Percentiles rank a stretch among this genome's conserved stretches.
phyloP scores from a whole-genome alignment of 2,113 vertebrate genomes.

The Rhadina sibilatrix region DNA sequence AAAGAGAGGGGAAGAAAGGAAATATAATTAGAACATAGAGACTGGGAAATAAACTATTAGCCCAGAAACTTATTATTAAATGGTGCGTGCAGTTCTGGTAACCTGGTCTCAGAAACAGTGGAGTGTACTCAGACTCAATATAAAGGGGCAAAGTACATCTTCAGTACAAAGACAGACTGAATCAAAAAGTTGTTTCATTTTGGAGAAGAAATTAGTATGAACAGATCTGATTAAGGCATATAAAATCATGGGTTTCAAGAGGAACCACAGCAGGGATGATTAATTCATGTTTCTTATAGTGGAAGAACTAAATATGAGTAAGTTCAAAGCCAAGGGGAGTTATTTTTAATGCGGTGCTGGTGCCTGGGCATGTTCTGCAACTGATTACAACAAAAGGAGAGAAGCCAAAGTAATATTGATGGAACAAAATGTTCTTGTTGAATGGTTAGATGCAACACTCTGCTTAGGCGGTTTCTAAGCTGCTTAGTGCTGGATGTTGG shows the following conservation, averaged over 20 bases:
- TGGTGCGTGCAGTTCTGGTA: background rate
- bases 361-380: background rate
- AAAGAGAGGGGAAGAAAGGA: rapidly evolving
- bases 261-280: background rate
- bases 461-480: background rate
- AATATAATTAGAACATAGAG: background rate
- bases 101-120: background rate
- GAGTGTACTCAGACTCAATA: background rate
- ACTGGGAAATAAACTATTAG: background rate
- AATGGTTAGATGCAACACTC: background rate
- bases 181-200: background rate
- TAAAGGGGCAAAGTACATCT: background rate
- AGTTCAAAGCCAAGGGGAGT: background rate
- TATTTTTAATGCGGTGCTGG: background rate
- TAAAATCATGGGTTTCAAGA: background rate
- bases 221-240: background rate
- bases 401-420: background rate
- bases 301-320: background rate
- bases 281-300: background rate
- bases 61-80: background rate
- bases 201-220: background rate
- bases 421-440: background rate
- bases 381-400: background rate
- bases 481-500: background rate
- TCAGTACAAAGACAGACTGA: background rate